These are phyloP conservation scores for Norana najaformis DNA, from an alignment of 2,888 invertebrate genomes.

Conservation along the genomic window DNA sequence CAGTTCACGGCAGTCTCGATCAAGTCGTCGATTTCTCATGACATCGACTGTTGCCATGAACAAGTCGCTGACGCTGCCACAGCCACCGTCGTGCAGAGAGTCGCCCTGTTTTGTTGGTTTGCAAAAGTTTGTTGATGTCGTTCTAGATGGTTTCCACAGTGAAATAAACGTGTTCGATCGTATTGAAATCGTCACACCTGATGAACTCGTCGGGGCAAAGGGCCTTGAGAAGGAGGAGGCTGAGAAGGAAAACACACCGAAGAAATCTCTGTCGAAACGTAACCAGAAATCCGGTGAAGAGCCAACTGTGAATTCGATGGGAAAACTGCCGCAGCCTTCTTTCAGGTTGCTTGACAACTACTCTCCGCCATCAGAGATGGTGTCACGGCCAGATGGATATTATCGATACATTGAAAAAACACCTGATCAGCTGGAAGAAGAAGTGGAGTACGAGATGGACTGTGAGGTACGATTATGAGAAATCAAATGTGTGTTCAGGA, in stretches of 20 bases:
- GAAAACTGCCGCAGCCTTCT: conserved; percentile 72
- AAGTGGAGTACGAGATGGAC: conserved; percentile 92
- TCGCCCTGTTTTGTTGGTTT: neutral
- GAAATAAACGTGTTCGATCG: conserved; percentile 16
- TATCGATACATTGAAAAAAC: conserved; percentile 84
- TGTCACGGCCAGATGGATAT: conserved; percentile 80
- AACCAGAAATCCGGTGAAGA: neutral
- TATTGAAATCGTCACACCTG: conserved; percentile 10
- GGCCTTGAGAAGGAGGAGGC: conserved; percentile 17
- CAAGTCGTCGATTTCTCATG: neutral
- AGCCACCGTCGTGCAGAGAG: neutral
- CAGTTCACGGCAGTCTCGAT: conserved; percentile 14
- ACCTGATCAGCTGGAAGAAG: conserved; percentile 89
- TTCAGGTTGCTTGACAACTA: conserved; percentile 75
- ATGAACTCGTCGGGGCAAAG: neutral
- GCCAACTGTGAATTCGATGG: neutral
- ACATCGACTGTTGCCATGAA: neutral
- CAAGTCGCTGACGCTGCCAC: neutral
- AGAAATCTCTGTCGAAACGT: conserved; percentile 17
- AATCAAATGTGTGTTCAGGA: too few species aligned
- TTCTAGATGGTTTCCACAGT: neutral
- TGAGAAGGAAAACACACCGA: conserved; percentile 10
- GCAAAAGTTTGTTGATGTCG: conserved; percentile 23
- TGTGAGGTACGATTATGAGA: conserved; percentile 78
- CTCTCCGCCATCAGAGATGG: conserved; percentile 72